A percentile compares a stretch with the other conserved stretches of the same genome.
Evolutionary conservation across 2,888 invertebrate species (phyloP).

Genomic region (Barypeithes pellucidus): DNA sequence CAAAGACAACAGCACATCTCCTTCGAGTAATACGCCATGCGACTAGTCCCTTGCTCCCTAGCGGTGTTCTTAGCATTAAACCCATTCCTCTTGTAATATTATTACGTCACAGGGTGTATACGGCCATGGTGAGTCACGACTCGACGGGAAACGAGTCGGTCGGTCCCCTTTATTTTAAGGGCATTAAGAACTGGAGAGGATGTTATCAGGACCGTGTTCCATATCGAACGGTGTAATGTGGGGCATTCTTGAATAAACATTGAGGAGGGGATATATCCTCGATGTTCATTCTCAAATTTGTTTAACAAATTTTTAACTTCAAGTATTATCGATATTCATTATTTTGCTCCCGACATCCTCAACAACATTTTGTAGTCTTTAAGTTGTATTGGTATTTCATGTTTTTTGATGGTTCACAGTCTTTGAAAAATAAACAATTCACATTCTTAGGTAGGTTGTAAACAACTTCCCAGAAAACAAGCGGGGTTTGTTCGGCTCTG

Average conservation of each 20-base stretch:
- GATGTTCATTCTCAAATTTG: not conserved
- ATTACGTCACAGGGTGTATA: constrained; percentile 47
- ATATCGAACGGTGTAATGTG: not conserved
- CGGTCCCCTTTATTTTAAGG: constrained; percentile 54
- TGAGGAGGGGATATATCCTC: not conserved
- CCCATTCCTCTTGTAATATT: constrained; percentile 43
- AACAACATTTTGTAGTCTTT: too few species aligned
- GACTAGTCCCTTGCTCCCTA: constrained; percentile 35
- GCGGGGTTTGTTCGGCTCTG: too few species aligned
- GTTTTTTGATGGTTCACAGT: too few species aligned
- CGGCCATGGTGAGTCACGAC: constrained; percentile 55
- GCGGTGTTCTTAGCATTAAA: constrained; percentile 35
- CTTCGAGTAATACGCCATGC: constrained; percentile 15
- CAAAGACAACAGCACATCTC: constrained; percentile 1
- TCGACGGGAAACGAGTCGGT: constrained; percentile 46
- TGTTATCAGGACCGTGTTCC: constrained; percentile 29
- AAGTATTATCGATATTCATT: too few species aligned
- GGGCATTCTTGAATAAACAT: constrained; percentile 9
- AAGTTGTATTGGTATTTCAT: too few species aligned
- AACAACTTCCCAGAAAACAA: too few species aligned
- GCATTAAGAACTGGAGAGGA: constrained; percentile 52
- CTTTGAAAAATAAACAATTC: too few species aligned
- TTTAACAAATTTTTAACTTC: too few species aligned
- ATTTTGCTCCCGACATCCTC: too few species aligned
- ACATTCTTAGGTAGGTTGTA: too few species aligned